Evolutionary conservation across 2,113 vertebrate species (phyloP).

Genomic region (Pleuronectes platessa): DNA sequence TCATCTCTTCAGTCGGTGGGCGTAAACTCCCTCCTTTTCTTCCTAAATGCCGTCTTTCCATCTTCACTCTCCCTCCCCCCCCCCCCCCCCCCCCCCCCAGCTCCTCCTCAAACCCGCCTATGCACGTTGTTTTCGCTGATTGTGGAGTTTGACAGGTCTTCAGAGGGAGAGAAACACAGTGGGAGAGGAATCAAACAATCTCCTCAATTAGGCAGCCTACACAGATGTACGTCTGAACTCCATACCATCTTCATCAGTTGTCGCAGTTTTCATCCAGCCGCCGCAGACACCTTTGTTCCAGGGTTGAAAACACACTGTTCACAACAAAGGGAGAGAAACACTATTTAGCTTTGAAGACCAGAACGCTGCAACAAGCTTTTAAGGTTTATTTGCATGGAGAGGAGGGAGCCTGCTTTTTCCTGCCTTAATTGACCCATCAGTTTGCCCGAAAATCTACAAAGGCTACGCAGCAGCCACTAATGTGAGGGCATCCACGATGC

Average conservation of each 20-base stretch:
- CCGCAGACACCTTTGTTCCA: conserved; percentile 74
- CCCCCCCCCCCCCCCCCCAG: background rate
- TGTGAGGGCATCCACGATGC: conserved; percentile 34
- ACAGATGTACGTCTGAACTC: conserved; percentile 66
- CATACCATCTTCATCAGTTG: conserved; percentile 69
- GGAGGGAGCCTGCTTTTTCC: conserved; percentile 55
- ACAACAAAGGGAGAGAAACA: conserved; percentile 68
- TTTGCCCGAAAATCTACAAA: conserved; percentile 54
- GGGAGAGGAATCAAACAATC: conserved; percentile 74
- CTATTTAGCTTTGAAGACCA: conserved; percentile 76
- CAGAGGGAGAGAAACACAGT: conserved; percentile 61
- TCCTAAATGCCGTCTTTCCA: conserved; percentile 65
- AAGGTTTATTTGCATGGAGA: conserved; percentile 72
- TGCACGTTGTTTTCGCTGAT: conserved; percentile 54
- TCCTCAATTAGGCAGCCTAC: conserved; percentile 76
- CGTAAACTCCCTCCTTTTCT: conserved; percentile 59
- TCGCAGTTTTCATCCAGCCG: conserved; percentile 68
- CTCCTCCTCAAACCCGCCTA: conserved; percentile 42
- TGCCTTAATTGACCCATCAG: conserved; percentile 66
- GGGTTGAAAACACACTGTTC: conserved; percentile 73
- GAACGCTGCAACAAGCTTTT: conserved; percentile 66
- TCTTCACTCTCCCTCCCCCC: conserved; percentile 21
- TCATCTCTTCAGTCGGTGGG: conserved; percentile 67
- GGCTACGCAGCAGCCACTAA: conserved; percentile 30
- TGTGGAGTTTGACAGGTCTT: conserved; percentile 72